Evolutionary conservation across 2,113 vertebrate genomes (phyloP).

Genomic region (Todiramphus chloris): DNA sequence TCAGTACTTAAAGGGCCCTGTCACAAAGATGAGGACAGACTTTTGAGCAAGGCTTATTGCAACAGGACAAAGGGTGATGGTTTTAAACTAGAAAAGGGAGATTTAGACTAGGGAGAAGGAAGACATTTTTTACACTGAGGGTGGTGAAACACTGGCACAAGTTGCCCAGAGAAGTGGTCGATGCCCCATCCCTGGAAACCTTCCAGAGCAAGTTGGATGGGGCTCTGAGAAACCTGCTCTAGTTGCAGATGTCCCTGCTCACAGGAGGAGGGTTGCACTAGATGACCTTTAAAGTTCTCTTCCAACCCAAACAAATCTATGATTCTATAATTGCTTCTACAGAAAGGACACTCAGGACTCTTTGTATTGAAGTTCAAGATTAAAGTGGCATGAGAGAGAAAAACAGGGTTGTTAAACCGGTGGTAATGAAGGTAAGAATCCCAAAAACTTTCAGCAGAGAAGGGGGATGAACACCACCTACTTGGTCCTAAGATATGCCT

Average conservation of each 20-base stretch:
- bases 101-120: too few relatives aligned
- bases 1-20: too few relatives aligned
- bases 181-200: background rate
- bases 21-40: too few relatives aligned
- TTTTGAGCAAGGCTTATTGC: too few relatives aligned
- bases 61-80: too few relatives aligned
- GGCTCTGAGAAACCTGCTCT: background rate
- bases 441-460: background rate
- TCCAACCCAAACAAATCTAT: too few relatives aligned
- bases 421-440: background rate
- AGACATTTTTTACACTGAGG: too few relatives aligned
- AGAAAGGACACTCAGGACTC: background rate
- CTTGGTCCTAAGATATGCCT: background rate
- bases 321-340: background rate
- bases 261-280: background rate
- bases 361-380: background rate
- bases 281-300: background rate
- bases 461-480: background rate
- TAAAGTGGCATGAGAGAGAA: background rate
- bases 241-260: background rate
- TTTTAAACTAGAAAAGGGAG: too few relatives aligned
- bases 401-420: background rate
- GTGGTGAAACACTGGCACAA: background rate
- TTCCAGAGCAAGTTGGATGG: background rate
- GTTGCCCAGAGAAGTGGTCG: background rate